Evolutionary conservation across 2,888 invertebrate species (phyloP).

Genomic region (Phortica okadai): DNA sequence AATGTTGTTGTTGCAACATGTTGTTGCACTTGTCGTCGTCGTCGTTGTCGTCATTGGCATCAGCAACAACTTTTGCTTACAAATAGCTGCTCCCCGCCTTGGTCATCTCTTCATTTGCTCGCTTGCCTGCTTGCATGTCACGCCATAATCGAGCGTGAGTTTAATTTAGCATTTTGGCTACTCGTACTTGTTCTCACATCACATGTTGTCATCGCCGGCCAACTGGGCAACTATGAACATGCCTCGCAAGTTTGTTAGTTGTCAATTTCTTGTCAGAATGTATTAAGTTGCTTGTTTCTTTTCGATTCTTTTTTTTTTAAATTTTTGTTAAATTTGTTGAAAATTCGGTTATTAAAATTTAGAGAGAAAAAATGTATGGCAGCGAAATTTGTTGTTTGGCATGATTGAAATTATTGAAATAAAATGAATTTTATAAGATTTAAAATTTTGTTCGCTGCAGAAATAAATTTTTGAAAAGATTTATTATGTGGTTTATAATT

Average conservation of each 20-base stretch:
- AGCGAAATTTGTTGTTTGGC: too few relatives aligned
- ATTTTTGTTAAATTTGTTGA: not conserved
- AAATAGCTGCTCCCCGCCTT: not conserved
- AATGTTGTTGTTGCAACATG: conserved; percentile 16
- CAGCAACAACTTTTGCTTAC: not conserved
- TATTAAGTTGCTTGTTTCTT: conserved; percentile 48
- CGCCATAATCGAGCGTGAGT: not conserved
- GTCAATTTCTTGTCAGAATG: conserved; percentile 71
- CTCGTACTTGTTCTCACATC: not conserved
- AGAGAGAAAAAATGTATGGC: too few relatives aligned
- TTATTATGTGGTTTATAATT: too few relatives aligned
- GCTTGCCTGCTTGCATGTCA: too few relatives aligned
- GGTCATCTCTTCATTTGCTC: too few relatives aligned
- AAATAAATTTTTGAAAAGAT: too few relatives aligned
- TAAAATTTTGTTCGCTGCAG: too few relatives aligned
- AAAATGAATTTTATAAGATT: too few relatives aligned
- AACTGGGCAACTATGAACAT: not conserved
- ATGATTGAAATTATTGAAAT: too few relatives aligned
- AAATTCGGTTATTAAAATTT: too few relatives aligned
- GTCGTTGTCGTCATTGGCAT: conserved; percentile 21
- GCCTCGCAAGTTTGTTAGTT: conserved; percentile 65
- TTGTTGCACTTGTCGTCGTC: conserved; percentile 48
- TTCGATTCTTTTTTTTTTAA: not conserved
- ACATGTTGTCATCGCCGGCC: conserved; percentile 21
- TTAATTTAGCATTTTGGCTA: not conserved